These are phyloP conservation scores for Agonopterix alstromeriana DNA, from an alignment of 2,888 invertebrate species.

Conservation along the genomic window DNA sequence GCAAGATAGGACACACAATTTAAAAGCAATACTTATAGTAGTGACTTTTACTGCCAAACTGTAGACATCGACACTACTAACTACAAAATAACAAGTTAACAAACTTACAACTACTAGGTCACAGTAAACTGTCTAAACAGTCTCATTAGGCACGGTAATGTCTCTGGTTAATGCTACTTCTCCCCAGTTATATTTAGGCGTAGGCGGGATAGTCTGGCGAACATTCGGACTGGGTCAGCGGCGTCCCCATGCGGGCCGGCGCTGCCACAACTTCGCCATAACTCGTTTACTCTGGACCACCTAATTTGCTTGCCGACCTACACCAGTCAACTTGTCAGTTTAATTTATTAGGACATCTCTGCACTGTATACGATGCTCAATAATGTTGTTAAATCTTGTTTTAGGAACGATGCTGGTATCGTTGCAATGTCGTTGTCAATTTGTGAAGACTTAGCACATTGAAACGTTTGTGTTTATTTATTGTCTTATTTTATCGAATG, in stretches of 20 bases:
- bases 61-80: not conserved
- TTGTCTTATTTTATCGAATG: too few species aligned
- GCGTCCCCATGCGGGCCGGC: conserved; percentile 28
- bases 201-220: conserved; percentile 1
- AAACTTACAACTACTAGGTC: conserved; percentile 2
- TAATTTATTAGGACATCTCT: conserved; percentile 37
- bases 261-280: conserved; percentile 50
- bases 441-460: too few species aligned
- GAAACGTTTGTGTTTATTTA: too few species aligned
- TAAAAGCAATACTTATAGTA: too few species aligned
- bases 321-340: conserved; percentile 49
- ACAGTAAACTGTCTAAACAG: conserved; percentile 2
- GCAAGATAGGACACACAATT: too few species aligned
- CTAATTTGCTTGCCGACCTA: conserved; percentile 59
- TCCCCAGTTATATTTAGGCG: conserved; percentile 16
- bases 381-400: not conserved
- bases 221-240: not conserved
- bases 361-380: conserved; percentile 1
- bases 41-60: too few species aligned
- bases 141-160: conserved; percentile 6
- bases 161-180: conserved; percentile 23
- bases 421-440: too few species aligned
- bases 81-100: not conserved
- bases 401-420: not conserved
- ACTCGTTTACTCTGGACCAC: conserved; percentile 60